phyloP scores from a whole-genome alignment of 2,888 invertebrate genomes.

The Bruchidius siliquastri region DNA sequence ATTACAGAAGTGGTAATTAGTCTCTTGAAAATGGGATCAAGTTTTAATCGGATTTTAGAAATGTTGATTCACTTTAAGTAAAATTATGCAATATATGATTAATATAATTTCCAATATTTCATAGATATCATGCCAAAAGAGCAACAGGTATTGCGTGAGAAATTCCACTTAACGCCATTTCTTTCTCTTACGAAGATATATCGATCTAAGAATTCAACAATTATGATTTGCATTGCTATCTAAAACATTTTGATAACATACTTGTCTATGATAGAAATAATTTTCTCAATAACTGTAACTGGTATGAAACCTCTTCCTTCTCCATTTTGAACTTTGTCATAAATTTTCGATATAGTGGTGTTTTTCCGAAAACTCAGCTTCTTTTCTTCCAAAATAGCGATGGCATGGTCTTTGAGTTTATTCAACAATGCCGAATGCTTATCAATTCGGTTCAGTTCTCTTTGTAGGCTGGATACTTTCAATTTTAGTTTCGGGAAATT shows the following conservation, averaged over 20 bases:
- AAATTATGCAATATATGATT: too few relatives aligned
- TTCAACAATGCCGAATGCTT: background rate
- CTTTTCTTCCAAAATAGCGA: background rate
- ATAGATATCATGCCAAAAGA: too few relatives aligned
- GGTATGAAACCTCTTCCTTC: background rate
- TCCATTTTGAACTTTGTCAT: background rate
- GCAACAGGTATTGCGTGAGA: too few relatives aligned
- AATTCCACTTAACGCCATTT: too few relatives aligned
- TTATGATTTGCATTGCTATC: too few relatives aligned
- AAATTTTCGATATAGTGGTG: background rate
- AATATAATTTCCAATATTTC: too few relatives aligned
- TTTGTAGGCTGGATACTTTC: background rate
- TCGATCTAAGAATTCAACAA: too few relatives aligned
- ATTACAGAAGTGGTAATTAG: too few relatives aligned
- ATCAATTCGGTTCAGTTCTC: background rate
- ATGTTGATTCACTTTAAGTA: too few relatives aligned
- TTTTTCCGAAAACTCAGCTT: background rate
- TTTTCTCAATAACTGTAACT: background rate
- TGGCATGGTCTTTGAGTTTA: background rate
- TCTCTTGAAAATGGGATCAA: too few relatives aligned
- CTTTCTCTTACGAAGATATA: too few relatives aligned
- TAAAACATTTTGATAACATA: background rate
- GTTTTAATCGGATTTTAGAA: too few relatives aligned
- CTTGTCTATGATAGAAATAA: background rate
- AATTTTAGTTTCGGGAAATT: background rate